Evolutionary conservation across 2,888 invertebrate species (phyloP).

Genomic region (Cerceris rybyensis): DNA sequence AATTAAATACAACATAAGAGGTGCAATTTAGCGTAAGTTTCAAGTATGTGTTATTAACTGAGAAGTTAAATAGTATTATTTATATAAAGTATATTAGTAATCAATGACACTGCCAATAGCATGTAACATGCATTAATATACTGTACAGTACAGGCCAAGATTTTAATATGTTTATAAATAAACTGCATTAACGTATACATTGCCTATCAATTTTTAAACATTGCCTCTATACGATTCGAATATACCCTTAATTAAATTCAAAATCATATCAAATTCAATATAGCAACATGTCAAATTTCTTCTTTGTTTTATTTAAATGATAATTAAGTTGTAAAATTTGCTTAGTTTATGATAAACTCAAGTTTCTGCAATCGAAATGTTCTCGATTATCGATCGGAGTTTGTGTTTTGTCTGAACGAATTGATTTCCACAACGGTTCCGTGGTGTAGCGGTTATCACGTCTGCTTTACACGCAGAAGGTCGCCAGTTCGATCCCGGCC

Average conservation of each 20-base stretch:
- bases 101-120: slow-evolving; percentile 28
- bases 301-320: not conserved
- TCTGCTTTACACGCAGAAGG: slow-evolving; percentile 80
- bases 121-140: slow-evolving; percentile 31
- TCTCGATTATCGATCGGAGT: not conserved
- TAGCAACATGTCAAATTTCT: not conserved
- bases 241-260: too few species aligned
- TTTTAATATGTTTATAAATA: slow-evolving; percentile 59
- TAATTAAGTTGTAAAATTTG: not conserved
- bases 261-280: too few species aligned
- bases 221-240: not conserved
- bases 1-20: slow-evolving; percentile 55
- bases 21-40: slow-evolving; percentile 54
- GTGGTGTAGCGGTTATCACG: slow-evolving; percentile 80
- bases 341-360: not conserved
- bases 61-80: slow-evolving; percentile 28
- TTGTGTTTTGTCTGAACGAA: not conserved
- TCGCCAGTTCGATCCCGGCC: slow-evolving; percentile 79
- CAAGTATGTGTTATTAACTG: not conserved
- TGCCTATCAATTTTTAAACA: not conserved
- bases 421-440: slow-evolving; percentile 63
- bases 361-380: not conserved
- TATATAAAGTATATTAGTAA: slow-evolving; percentile 29
- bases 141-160: slow-evolving; percentile 48
- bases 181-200: slow-evolving; percentile 39